Conservation (phyloP, 1,140 invertebrate species). For the Drosophila orosa region DNA sequence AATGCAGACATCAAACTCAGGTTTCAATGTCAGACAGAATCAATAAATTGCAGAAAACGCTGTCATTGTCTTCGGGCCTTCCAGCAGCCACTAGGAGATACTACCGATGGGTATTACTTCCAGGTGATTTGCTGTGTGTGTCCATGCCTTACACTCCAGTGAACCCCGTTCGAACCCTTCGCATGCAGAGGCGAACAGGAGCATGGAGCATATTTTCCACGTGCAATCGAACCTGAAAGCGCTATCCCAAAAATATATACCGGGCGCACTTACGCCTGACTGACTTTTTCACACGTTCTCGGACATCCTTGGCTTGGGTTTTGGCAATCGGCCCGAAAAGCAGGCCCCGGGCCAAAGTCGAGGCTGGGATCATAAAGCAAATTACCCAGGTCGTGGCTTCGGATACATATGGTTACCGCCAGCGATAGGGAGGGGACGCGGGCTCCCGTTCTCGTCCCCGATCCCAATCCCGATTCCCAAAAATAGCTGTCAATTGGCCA, state of each 20-base stretch:
- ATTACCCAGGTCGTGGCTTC: constrained; percentile 65
- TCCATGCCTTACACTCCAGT: constrained; percentile 75
- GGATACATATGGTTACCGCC: constrained; percentile 32
- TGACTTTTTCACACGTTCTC: constrained; percentile 76
- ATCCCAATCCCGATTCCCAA: constrained; percentile 10
- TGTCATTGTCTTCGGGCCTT: constrained; percentile 42
- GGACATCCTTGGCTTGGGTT: constrained; percentile 38
- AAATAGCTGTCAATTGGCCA: constrained; percentile 75
- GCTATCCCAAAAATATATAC: constrained; percentile 43
- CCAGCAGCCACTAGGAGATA: constrained; percentile 15
- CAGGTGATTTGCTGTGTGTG: constrained; percentile 77
- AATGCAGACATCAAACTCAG: constrained; percentile 54
- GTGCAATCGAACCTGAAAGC: constrained; percentile 28
- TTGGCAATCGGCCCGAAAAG: constrained; percentile 26
- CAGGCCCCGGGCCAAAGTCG: constrained; percentile 30
- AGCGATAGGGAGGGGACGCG: background rate
- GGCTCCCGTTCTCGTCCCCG: background rate
- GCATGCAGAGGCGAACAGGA: constrained; percentile 13
- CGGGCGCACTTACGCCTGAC: constrained; percentile 74
- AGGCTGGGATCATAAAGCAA: constrained; percentile 70
- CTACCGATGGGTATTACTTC: constrained; percentile 70
- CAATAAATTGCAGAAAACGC: constrained; percentile 68
- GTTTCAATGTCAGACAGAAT: constrained; percentile 80
- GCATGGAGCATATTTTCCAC: constrained; percentile 58
- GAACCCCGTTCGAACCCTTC: constrained; percentile 44